phyloP scores from a whole-genome alignment of 2,113 vertebrate species.

The Charina bottae region DNA sequence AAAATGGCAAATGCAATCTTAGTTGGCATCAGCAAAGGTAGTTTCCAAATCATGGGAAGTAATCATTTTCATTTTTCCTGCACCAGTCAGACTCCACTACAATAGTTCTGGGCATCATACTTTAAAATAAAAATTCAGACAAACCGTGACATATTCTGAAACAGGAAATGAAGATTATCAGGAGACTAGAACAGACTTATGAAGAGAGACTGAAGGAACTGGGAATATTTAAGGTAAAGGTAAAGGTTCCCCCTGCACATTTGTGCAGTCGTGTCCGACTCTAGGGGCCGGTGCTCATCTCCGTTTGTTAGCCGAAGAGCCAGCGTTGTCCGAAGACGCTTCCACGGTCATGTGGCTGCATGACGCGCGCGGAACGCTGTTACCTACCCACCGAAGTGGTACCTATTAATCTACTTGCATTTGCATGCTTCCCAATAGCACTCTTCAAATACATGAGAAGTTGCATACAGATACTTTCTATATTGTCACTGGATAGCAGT shows the following conservation, averaged over 20 bases:
- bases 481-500: neutral
- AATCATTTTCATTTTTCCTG: neutral
- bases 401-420: no score
- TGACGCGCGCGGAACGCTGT: no score
- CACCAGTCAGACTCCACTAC: neutral
- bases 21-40: neutral
- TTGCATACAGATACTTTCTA: neutral
- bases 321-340: no score
- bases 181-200: neutral
- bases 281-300: no score
- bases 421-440: no score
- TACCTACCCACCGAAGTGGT: no score
- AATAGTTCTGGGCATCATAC: neutral
- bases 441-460: neutral
- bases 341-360: no score
- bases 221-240: no score
- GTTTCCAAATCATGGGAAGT: neutral
- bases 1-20: neutral
- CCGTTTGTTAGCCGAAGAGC: no score
- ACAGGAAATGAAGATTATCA: neutral
- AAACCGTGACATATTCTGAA: neutral
- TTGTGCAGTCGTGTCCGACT: no score
- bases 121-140: neutral
- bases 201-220: neutral
- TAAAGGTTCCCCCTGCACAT: no score